Evolutionary conservation across 2,113 vertebrate genomes (phyloP).

Genomic region (Hystrix cristata): DNA sequence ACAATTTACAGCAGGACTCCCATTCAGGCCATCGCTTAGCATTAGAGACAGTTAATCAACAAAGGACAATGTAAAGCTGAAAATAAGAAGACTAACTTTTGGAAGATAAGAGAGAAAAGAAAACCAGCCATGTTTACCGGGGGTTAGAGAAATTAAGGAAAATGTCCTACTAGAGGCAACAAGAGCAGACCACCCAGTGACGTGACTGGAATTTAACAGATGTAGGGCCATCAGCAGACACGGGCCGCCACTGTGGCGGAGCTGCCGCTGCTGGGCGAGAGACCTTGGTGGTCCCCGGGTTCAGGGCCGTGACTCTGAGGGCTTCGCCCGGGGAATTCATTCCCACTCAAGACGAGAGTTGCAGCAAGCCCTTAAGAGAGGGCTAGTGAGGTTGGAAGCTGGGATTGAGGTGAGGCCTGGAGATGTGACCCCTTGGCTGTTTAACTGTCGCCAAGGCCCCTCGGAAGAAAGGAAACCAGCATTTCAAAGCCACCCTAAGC

Average conservation of each 20-base stretch:
- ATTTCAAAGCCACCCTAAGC: not conserved
- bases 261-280: too few relatives aligned
- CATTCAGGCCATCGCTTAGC: not conserved
- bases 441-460: not conserved
- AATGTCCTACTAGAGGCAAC: not conserved
- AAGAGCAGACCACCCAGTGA: not conserved
- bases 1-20: not conserved
- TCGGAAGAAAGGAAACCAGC: not conserved
- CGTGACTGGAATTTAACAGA: not conserved
- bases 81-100: not conserved
- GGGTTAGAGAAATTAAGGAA: not conserved
- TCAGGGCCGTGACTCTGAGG: not conserved
- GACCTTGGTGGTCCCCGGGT: too few relatives aligned
- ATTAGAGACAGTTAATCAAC: not conserved
- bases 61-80: not conserved
- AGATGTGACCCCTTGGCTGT: not conserved
- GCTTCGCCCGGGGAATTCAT: not conserved
- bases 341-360: not conserved
- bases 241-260: rapidly evolving
- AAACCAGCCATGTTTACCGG: not conserved
- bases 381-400: not conserved
- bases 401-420: not conserved
- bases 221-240: rapidly evolving
- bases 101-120: not conserved
- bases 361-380: not conserved